A percentile compares a stretch with the other conserved stretches of the same genome.
Conservation (phyloP, 2,888 invertebrate genomes). For the Tinea semifulvella region DNA sequence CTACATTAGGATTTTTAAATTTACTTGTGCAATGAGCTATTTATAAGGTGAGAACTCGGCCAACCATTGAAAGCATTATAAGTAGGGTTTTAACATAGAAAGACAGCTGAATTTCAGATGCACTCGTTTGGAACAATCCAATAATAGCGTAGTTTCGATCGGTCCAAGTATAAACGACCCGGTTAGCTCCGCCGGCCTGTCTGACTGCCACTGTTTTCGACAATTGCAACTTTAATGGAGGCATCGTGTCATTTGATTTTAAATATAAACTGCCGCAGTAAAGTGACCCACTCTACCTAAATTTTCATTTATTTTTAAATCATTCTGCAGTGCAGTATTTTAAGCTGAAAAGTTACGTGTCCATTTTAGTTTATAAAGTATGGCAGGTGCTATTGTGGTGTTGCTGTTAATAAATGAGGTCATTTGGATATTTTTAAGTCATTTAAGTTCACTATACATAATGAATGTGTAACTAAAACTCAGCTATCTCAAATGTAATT, state of each 20-base stretch:
- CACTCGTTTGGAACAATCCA: constrained; percentile 44
- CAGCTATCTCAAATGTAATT: no score
- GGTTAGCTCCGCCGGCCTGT: constrained; percentile 28
- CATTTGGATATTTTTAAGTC: background rate
- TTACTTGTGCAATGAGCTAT: background rate
- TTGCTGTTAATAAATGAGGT: background rate
- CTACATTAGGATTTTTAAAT: constrained; percentile 1
- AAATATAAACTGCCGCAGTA: constrained; percentile 40
- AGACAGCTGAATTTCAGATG: constrained; percentile 39
- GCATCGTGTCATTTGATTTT: constrained; percentile 48
- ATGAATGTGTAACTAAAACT: no score
- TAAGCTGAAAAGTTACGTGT: constrained; percentile 9
- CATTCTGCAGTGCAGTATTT: constrained; percentile 10
- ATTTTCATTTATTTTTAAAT: constrained; percentile 11
- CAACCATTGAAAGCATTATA: constrained; percentile 5
- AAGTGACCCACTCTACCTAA: constrained; percentile 39
- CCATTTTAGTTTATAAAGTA: constrained; percentile 2
- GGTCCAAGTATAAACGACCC: constrained; percentile 55
- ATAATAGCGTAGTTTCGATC: constrained; percentile 57
- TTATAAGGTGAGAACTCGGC: constrained; percentile 3
- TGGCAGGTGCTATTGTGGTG: constrained; percentile 10
- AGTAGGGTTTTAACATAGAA: constrained; percentile 11
- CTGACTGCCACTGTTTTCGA: constrained; percentile 33
- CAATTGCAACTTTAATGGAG: constrained; percentile 53
- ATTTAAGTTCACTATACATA: background rate